A percentile compares a stretch with the other conserved stretches of the same genome.
Conservation (phyloP, 1,140 invertebrate genomes). For the Drosophila saltans region DNA sequence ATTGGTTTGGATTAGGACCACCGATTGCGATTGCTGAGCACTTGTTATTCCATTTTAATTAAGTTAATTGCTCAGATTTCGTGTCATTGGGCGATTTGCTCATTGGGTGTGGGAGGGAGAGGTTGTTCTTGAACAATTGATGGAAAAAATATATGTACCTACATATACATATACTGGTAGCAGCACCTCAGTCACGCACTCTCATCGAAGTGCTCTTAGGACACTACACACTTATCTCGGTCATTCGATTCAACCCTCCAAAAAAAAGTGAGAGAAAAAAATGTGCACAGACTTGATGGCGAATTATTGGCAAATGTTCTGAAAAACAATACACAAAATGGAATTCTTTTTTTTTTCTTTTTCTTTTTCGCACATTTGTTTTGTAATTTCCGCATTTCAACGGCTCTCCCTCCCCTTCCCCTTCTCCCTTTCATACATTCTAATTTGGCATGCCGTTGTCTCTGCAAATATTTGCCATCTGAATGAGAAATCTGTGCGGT, state of each 20-base stretch:
- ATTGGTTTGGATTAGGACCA: conserved; percentile 39
- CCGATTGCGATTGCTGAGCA: conserved; percentile 55
- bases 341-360: conserved; percentile 45
- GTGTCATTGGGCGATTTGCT: conserved; percentile 54
- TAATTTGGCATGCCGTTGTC: conserved; percentile 57
- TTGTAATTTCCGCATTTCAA: conserved; percentile 65
- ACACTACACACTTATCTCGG: not conserved
- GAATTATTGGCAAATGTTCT: conserved; percentile 74
- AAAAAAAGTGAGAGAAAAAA: conserved; percentile 39
- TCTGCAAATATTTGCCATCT: conserved; percentile 78
- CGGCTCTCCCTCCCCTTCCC: conserved; percentile 1
- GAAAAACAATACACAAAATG: conserved; percentile 39
- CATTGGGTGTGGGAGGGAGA: not conserved
- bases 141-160: conserved; percentile 13
- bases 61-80: conserved; percentile 80
- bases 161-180: not conserved
- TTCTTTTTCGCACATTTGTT: conserved; percentile 74
- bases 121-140: conserved; percentile 54
- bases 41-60: conserved; percentile 82
- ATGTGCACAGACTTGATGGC: conserved; percentile 75
- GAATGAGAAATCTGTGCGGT: conserved; percentile 76
- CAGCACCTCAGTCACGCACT: conserved; percentile 51
- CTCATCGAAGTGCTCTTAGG: not conserved
- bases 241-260: conserved; percentile 43
- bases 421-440: not conserved